These are phyloP conservation scores for Nymphalis polychloros DNA, from an alignment of 2,888 invertebrate genomes.

Conservation along the genomic window DNA sequence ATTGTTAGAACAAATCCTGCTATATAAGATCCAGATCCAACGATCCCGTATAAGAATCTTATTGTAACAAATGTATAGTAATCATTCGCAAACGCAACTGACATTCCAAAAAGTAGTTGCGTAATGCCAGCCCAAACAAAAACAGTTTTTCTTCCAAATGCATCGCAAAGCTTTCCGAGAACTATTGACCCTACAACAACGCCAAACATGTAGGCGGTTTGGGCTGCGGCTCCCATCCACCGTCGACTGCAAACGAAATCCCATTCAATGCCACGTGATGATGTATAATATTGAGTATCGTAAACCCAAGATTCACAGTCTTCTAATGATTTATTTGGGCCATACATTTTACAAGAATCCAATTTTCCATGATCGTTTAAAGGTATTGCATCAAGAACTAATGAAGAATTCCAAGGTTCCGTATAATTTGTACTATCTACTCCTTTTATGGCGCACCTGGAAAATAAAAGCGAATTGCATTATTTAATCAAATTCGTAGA, in stretches of 20 bases:
- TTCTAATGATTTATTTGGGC: conserved; percentile 60
- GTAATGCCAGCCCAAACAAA: conserved; percentile 89
- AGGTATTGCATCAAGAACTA: conserved; percentile 81
- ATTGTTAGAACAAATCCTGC: conserved; percentile 87
- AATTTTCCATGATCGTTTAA: conserved; percentile 78
- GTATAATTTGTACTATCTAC: conserved; percentile 78
- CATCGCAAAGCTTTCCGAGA: conserved; percentile 90
- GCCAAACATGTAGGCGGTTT: conserved; percentile 91
- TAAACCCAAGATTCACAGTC: conserved; percentile 84
- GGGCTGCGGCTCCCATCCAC: conserved; percentile 92
- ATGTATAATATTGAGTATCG: conserved; percentile 86
- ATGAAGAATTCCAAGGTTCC: conserved; percentile 80
- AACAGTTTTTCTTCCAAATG: conserved; percentile 89
- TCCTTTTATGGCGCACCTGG: conserved; percentile 82
- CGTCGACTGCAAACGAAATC: conserved; percentile 89
- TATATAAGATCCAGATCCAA: conserved; percentile 89
- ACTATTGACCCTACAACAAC: conserved; percentile 90
- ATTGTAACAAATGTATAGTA: conserved; percentile 86
- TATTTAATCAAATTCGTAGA: not conserved
- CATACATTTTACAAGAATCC: conserved; percentile 84
- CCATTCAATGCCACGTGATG: conserved; percentile 91
- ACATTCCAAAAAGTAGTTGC: conserved; percentile 86
- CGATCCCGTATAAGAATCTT: conserved; percentile 88
- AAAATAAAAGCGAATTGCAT: conserved; percentile 51
- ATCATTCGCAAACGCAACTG: conserved; percentile 88